Conservation (phyloP, 2,888 invertebrate genomes). For the Ennomos quercinarius region DNA sequence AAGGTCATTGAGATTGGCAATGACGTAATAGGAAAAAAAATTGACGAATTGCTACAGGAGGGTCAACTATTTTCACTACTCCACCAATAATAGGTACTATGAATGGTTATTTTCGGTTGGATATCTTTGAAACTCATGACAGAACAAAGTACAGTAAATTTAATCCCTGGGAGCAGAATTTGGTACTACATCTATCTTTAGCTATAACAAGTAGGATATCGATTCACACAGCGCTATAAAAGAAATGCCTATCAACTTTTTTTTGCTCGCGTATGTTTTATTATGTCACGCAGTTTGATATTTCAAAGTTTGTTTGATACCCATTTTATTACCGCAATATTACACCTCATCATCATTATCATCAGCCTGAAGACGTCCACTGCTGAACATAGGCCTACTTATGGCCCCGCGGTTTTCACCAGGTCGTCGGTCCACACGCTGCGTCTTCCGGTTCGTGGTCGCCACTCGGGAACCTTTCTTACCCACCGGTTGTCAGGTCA, state of each 20-base stretch:
- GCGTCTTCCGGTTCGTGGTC: no score
- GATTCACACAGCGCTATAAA: slow-evolving; percentile 4
- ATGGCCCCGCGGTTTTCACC: no score
- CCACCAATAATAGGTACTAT: no score
- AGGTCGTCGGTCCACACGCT: no score
- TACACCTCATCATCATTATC: no score
- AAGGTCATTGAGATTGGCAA: neutral
- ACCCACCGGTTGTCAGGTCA: no score
- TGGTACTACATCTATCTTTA: slow-evolving; percentile 2
- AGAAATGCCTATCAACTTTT: slow-evolving; percentile 9
- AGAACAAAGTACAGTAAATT: neutral
- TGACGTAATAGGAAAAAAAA: slow-evolving; percentile 1
- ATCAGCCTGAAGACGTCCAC: no score
- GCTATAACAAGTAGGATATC: neutral
- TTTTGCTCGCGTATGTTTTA: neutral
- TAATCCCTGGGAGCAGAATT: slow-evolving; percentile 13
- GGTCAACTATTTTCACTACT: no score
- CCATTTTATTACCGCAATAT: slow-evolving; percentile 7
- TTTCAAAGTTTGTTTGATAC: slow-evolving; percentile 3
- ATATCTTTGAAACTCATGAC: no score
- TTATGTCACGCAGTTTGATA: slow-evolving; percentile 4
- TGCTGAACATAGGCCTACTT: no score
- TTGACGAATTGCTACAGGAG: slow-evolving; percentile 5
- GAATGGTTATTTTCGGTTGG: no score
- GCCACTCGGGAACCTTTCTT: no score